Base-by-base conservation (phyloP, 2,888 invertebrate species). In the Mimumesa dahlbomi region DNA sequence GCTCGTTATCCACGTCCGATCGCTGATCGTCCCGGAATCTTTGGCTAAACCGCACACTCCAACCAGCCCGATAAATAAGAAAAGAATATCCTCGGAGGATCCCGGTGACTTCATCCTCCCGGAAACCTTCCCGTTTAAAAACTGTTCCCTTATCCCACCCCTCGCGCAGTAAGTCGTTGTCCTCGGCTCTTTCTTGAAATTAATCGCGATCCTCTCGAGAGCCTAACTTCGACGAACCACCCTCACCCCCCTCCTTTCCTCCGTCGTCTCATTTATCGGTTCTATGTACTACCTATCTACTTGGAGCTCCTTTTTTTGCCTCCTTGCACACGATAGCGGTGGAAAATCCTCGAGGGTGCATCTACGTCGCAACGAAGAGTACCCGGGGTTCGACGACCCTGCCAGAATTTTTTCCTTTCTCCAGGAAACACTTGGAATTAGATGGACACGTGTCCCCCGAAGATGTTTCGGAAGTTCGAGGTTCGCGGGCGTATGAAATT, bases 241-340 rank as follows among this genome's bases (percentile, higher is more conserved):
- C 65, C 42, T 36, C n/a, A n/a, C n/a, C n/a, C n/a, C n/a, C n/a
- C n/a, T n/a, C n/a, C n/a, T n/a, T n/a, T n/a, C n/a, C n/a, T n/a
- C n/a, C n/a, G n/a, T n/a, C n/a, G n/a, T n/a, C 18, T 14, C 61
- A 38, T 65, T 68, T 67, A 68, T 68, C 57, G 68, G 57, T 58
- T 68, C 31, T 36, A 67, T 46, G 67, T 48, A 18, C 29, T 36
- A 67, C 52, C 57, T 48, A 18, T 21, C 40, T 50, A 19, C 16
- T 57, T 40, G 31, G 21, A 6, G 16, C 14, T 29, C 16, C 25
- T 16, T 22, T 29, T 11, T 1, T 29, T 7, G 18, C 11, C 21
- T 13, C 13, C 1, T 19, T 9, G 21, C 14, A 9, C 16, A 31
- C n/a, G n/a, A 45, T 29, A 14, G n/a, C 4, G 4, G 38, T n/a